Base-by-base conservation (phyloP, 2,797 vertebrate genomes). In the Pagetopsis macropterus region DNA sequence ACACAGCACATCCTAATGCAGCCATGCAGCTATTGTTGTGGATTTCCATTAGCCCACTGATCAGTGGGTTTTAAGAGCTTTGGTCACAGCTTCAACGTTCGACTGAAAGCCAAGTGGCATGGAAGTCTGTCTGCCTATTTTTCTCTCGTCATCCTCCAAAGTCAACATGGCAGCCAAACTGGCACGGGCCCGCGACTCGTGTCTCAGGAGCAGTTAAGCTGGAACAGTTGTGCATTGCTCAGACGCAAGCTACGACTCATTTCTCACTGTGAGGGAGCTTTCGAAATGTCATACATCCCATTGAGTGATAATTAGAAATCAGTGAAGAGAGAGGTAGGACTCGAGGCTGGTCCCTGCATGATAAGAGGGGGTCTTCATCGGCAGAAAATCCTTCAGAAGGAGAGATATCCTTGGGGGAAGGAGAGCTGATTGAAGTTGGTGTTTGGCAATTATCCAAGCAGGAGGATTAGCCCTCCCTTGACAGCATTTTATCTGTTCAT, bases 371-470 rank as follows among this genome's bases (percentile, higher is more conserved):
- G 55, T 69, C 65, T 78, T 81, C 75, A 73, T 19, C 31, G 31
- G 4, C 66, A 82, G 72, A 69, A 87, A 72, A 86, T 85, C 85
- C 86, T 90, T 86, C 82, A 84, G 61, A 63, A 75, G 78, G 33
- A 81, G 43, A 57, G 58, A 81, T 85, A 82, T 89, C 87, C 84
- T 88, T 81, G 69, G 70, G 82, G 76, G 70, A 65, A 59, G 21
- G 67, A 41, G 58, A 57, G 60, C 9, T 69, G 72, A 86, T 81
- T 88, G 52, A 89, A 88, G 85, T 87, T 52, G 60, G 27, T 65
- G 55, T 81, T 66, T 89, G 89, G 91, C 87, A 74, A 65, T 70
- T 63, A 76, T 87, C 89, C 92, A 92, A 77, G 49, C 62, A 43
- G 49, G 62, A 83, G 85, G 84, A 89, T 92, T 88, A 87, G 72